These are phyloP conservation scores for Manacus vitellinus DNA, from an alignment of 2,113 vertebrate genomes.

Conservation along the genomic window DNA sequence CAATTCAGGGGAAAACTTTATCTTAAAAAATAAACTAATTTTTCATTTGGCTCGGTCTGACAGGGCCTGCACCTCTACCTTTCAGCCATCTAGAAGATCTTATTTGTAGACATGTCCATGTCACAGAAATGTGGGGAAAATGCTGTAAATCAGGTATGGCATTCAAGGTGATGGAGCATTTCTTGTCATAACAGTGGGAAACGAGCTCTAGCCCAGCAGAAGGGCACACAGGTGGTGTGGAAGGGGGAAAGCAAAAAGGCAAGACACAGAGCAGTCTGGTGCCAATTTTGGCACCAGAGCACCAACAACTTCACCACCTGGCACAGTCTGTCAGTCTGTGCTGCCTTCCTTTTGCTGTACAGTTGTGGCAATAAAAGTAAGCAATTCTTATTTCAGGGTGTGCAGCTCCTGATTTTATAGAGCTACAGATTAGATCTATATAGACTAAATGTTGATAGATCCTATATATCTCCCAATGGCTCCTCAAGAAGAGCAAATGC, in stretches of 20 bases:
- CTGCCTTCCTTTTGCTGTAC: not conserved
- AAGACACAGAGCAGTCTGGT: not conserved
- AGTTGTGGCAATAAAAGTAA: not conserved
- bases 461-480: not conserved
- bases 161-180: not conserved
- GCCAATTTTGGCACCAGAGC: not conserved
- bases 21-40: not conserved
- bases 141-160: not conserved
- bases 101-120: not conserved
- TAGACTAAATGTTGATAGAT: not conserved
- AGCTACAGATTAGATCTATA: not conserved
- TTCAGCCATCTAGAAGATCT: not conserved
- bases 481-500: not conserved
- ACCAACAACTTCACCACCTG: not conserved
- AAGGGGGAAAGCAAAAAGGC: not conserved
- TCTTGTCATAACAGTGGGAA: fast-evolving
- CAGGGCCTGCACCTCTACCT: not conserved
- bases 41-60: not conserved
- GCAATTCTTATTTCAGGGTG: not conserved
- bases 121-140: not conserved
- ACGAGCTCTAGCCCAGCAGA: not conserved
- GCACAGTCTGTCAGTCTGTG: not conserved
- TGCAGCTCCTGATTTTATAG: not conserved
- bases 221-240: not conserved
- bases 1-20: not conserved